phyloP scores from a whole-genome alignment of 2,113 vertebrate genomes.

The Grus americana region DNA sequence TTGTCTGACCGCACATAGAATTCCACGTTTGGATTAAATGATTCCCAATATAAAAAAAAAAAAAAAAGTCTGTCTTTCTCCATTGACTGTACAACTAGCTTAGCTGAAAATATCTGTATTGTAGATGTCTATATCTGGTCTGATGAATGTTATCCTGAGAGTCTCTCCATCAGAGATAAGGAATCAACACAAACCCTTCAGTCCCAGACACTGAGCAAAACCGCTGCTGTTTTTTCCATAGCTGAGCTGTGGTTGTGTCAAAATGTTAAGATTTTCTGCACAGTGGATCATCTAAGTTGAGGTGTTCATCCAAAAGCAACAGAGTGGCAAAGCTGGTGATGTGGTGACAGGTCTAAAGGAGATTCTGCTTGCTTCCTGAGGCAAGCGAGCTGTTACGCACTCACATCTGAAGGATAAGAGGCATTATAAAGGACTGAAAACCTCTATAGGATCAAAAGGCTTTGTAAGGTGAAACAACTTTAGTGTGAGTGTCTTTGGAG shows the following conservation, averaged over 20 bases:
- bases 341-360: not conserved
- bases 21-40: not conserved
- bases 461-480: not conserved
- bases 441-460: not conserved
- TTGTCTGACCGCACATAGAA: not conserved
- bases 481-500: not conserved
- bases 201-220: not conserved
- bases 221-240: not conserved
- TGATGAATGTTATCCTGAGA: not conserved
- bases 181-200: not conserved
- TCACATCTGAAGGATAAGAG: not conserved
- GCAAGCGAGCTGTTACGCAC: not conserved
- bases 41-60: not conserved
- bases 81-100: not conserved
- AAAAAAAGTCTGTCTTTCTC: not conserved
- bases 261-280: not conserved
- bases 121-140: not conserved
- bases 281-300: not conserved
- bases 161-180: not conserved
- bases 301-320: not conserved
- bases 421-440: not conserved
- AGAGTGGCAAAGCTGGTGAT: not conserved
- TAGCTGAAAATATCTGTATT: not conserved
- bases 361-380: not conserved
- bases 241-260: not conserved